phyloP scores from a whole-genome alignment of 2,113 vertebrate species.

The Dinomys branickii region DNA sequence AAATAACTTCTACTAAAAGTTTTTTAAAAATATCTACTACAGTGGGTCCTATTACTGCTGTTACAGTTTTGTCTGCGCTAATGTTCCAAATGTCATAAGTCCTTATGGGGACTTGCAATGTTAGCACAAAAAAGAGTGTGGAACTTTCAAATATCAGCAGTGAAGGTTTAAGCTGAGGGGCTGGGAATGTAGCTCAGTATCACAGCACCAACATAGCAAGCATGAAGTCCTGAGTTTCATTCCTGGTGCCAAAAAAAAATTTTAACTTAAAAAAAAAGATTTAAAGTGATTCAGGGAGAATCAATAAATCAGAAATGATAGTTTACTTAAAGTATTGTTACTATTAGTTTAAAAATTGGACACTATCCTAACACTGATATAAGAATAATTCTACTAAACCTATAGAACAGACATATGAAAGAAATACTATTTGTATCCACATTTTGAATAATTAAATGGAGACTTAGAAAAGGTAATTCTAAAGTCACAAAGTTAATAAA shows the following conservation, averaged over 20 bases:
- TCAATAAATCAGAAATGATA: not conserved
- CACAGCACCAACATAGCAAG: no score
- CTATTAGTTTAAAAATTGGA: not conserved
- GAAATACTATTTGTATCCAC: not conserved
- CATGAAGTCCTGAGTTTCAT: no score
- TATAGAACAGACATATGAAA: not conserved
- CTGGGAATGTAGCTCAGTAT: no score
- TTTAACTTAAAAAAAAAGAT: not conserved
- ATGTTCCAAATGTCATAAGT: not conserved
- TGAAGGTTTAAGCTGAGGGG: conserved; percentile 5
- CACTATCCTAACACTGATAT: not conserved
- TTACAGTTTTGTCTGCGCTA: not conserved
- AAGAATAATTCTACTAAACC: conserved; percentile 38
- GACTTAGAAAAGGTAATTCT: not conserved
- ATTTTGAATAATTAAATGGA: conserved; percentile 4
- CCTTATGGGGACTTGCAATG: conserved; percentile 6
- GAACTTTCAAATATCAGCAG: not conserved
- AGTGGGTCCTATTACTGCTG: not conserved
- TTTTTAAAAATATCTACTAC: conserved; percentile 31
- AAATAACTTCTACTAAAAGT: conserved; percentile 1
- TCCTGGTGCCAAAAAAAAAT: no score
- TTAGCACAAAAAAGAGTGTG: not conserved
- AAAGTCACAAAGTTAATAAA: not conserved
- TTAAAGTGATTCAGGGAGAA: conserved; percentile 19
- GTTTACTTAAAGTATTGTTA: not conserved